Evolutionary conservation across 2,113 vertebrate genomes (phyloP).

Genomic region (Scomber japonicus): DNA sequence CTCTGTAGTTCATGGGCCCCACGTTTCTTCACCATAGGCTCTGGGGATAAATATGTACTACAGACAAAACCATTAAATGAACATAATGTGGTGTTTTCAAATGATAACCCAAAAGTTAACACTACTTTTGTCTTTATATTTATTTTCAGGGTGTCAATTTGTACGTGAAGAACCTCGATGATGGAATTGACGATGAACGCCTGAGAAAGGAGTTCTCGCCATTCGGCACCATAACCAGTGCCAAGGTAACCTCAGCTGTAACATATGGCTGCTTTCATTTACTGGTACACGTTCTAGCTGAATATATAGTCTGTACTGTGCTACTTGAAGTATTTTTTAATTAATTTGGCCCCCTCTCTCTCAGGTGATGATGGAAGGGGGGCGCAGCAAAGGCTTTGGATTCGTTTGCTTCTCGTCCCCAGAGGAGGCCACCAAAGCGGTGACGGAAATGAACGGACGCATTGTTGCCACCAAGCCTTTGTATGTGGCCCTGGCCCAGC

Average conservation of each 20-base stretch:
- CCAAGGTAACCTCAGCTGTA: conserved; percentile 86
- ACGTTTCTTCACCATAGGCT: conserved; percentile 29
- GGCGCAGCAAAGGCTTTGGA: conserved; percentile 97
- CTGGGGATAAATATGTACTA: conserved; percentile 73
- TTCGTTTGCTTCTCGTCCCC: conserved; percentile 99
- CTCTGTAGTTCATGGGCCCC: conserved; percentile 76
- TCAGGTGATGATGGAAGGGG: conserved; percentile 98
- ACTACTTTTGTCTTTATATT: not conserved
- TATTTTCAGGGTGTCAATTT: conserved; percentile 93
- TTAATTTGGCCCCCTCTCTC: not conserved
- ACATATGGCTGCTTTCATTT: not conserved
- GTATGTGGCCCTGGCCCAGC: conserved; percentile 96
- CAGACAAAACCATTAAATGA: conserved; percentile 52
- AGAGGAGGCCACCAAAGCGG: conserved; percentile 98
- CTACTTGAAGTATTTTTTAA: not conserved
- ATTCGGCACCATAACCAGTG: conserved; percentile 97
- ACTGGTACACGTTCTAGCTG: not conserved
- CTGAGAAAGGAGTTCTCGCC: conserved; percentile 96
- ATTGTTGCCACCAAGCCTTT: conserved; percentile 97
- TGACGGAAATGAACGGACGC: conserved; percentile 98
- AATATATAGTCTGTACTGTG: not conserved
- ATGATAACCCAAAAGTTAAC: not conserved
- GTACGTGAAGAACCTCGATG: conserved; percentile 98
- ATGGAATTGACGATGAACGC: conserved; percentile 96
- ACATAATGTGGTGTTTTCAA: not conserved